These are phyloP conservation scores for Eumacrocentrus americanus DNA, from an alignment of 2,888 invertebrate species.

Conservation along the genomic window DNA sequence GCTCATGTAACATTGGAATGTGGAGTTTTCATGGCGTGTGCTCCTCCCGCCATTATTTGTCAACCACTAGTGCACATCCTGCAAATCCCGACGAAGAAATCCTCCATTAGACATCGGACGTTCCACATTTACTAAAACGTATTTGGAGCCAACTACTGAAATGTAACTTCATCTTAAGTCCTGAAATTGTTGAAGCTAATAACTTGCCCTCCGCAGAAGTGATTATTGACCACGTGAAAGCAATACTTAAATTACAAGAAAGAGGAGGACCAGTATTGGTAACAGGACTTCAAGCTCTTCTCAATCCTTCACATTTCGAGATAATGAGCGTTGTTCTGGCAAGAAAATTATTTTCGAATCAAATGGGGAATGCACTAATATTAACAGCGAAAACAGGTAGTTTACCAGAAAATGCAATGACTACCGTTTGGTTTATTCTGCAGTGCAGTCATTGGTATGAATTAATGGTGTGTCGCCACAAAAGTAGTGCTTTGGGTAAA, in stretches of 20 bases:
- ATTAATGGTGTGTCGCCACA: no score
- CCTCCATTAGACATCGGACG: slow-evolving; percentile 2
- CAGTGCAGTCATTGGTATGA: not conserved
- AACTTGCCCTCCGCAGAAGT: not conserved
- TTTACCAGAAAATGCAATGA: not conserved
- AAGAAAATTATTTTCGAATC: not conserved
- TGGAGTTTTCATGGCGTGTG: not conserved
- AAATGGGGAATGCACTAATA: slow-evolving; percentile 1
- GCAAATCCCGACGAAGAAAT: not conserved
- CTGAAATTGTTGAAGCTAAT: not conserved
- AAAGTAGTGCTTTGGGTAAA: not conserved
- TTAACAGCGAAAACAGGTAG: not conserved
- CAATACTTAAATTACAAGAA: slow-evolving; percentile 1
- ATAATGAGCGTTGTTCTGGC: slow-evolving; percentile 11
- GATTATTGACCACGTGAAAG: not conserved
- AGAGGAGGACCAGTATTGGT: not conserved
- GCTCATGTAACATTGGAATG: not conserved
- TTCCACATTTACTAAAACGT: slow-evolving; percentile 8
- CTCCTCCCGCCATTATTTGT: not conserved
- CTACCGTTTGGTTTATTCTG: slow-evolving; percentile 14
- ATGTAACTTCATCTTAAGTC: not conserved
- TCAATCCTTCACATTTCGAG: not conserved
- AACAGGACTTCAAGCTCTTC: not conserved
- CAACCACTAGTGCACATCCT: not conserved
- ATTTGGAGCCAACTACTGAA: slow-evolving; percentile 11